A percentile compares a stretch with the other conserved stretches of the same genome.
phyloP scores from a whole-genome alignment of 2,113 vertebrate genomes.

The Pseudolaguvia tuberculata region DNA sequence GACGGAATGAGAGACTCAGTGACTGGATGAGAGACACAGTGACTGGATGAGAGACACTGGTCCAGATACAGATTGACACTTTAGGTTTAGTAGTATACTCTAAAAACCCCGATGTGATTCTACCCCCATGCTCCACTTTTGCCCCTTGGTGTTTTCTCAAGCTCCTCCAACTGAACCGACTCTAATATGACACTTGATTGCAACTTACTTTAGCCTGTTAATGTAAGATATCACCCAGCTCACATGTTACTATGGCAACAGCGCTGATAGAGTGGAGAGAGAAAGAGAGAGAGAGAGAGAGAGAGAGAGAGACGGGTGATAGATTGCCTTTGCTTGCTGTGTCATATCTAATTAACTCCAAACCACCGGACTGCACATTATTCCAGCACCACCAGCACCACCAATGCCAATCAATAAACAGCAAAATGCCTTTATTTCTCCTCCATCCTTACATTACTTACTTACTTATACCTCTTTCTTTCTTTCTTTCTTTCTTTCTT shows the following conservation, averaged over 20 bases:
- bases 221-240: slow-evolving; percentile 71
- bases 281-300: slow-evolving; percentile 73
- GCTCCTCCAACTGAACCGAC: slow-evolving; percentile 62
- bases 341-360: slow-evolving; percentile 98
- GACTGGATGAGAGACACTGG: slow-evolving; percentile 43
- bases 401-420: slow-evolving; percentile 96
- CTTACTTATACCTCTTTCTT: background rate
- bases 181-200: slow-evolving; percentile 72
- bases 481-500: background rate
- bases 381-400: slow-evolving; percentile 83
- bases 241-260: slow-evolving; percentile 78
- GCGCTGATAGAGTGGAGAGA: slow-evolving; percentile 78
- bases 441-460: too few species aligned
- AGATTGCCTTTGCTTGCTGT: slow-evolving; percentile 87
- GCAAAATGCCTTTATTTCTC: slow-evolving; percentile 58
- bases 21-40: background rate
- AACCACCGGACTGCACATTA: slow-evolving; percentile 86
- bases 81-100: slow-evolving; percentile 53
- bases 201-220: slow-evolving; percentile 75
- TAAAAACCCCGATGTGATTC: slow-evolving; percentile 49
- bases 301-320: slow-evolving; percentile 77
- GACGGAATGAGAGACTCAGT: background rate
- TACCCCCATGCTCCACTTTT: slow-evolving; percentile 54
- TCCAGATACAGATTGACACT: slow-evolving; percentile 38
- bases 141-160: slow-evolving; percentile 65